Base-by-base conservation (phyloP, 1,140 invertebrate genomes). In the Macrocentrus cingulum region DNA sequence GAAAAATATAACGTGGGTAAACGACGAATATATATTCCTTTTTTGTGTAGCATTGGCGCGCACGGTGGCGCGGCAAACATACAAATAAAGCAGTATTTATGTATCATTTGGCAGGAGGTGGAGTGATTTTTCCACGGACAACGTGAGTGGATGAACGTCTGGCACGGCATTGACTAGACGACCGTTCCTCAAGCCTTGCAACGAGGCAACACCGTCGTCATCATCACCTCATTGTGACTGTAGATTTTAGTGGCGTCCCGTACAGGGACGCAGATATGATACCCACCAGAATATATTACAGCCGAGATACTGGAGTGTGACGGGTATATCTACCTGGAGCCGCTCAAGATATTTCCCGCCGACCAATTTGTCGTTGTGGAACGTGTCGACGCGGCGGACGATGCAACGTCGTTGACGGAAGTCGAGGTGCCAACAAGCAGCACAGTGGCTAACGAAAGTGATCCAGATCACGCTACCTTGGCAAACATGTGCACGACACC, bases 261-360 rank as follows among this genome's bases (percentile, higher is more conserved):
- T 25, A 1, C 15, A 56, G 55, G 55, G 55, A 49, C 55, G 55
- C 62, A 71, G 73, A 72, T 72, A 76, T 74, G 74, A 67, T 66
- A 62, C 29, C 56, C n/a, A 58, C 53, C 42, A 41, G 51, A 60
- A 37, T 63, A 61, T 50, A 58, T 58, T 48, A 45, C 41, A 59
- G 59, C 69, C 65, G 65, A 68, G 74, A 80, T 76, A 77, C 76
- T 77, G 76, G 77, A 80, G 77, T 71, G 76, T 74, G 71, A 80
- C 76, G 75, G 69, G 72, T 74, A 67, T 61, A 66, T 73, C 62
- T 69, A 74, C 61, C 71, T 78, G 71, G 74, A 79, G 68, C 71
- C 77, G 57, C 68, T 76, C 66, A 79, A 79, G 72, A 78, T 79
- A 74, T 76, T 79, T 66, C 77, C 77, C 62, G 68, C 72, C 59